Evolutionary conservation across 2,797 vertebrate genomes (phyloP).

Genomic region (Argya squamiceps): DNA sequence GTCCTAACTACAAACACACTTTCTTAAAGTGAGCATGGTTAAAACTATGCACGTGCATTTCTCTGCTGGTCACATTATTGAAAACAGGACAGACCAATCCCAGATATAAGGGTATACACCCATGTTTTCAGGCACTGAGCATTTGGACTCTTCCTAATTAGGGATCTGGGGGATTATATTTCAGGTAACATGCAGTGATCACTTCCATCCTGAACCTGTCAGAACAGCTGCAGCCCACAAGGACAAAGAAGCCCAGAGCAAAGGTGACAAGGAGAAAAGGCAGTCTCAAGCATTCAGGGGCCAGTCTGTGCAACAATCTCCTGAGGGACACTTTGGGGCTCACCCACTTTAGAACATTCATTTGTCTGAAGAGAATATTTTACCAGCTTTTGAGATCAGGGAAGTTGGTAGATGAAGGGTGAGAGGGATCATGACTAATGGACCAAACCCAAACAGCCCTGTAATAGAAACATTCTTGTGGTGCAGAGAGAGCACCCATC

Average conservation of each 20-base stretch:
- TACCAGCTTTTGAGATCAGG: background rate
- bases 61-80: background rate
- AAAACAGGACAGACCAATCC: background rate
- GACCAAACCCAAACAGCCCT: background rate
- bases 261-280: background rate
- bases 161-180: background rate
- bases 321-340: background rate
- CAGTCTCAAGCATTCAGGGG: background rate
- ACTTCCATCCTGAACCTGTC: background rate
- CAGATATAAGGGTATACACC: background rate
- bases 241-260: background rate
- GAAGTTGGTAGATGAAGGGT: background rate
- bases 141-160: background rate
- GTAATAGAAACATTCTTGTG: background rate
- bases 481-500: background rate
- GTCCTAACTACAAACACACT: fast-evolving
- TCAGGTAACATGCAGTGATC: background rate
- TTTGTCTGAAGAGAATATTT: background rate
- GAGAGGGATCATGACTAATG: background rate
- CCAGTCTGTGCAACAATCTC: background rate
- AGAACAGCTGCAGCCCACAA: background rate
- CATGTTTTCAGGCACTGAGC: background rate
- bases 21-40: background rate
- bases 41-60: background rate
- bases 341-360: background rate